Evolutionary conservation across 2,888 invertebrate species (phyloP).

Genomic region (Odontocerum albicorne): DNA sequence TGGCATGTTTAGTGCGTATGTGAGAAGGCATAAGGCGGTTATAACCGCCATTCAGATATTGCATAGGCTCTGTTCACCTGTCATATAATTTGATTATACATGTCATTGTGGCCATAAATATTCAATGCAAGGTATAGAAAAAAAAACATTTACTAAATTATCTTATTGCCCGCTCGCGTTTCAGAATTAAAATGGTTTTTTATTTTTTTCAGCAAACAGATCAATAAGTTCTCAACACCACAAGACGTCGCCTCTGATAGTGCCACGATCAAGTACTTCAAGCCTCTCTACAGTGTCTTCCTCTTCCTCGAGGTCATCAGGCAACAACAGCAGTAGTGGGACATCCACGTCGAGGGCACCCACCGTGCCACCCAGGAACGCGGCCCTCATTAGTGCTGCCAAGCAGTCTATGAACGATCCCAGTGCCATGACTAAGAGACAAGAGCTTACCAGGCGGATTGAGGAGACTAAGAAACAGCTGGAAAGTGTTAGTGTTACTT

Average conservation of each 20-base stretch:
- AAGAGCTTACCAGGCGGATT: slow-evolving; percentile 80
- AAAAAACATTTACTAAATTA: background rate
- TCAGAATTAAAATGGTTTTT: no score
- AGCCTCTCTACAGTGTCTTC: slow-evolving; percentile 38
- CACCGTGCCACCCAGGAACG: slow-evolving; percentile 49
- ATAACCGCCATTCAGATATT: no score
- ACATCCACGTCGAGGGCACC: slow-evolving; percentile 43
- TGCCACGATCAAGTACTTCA: background rate
- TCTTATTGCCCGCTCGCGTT: no score
- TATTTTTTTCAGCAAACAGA: slow-evolving; percentile 49
- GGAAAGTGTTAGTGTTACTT: slow-evolving; percentile 73
- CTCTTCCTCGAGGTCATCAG: background rate
- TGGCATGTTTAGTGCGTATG: no score
- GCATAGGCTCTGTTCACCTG: no score
- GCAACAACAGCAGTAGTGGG: slow-evolving; percentile 43
- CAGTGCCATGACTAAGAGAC: slow-evolving; percentile 66
- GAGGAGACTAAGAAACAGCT: slow-evolving; percentile 84
- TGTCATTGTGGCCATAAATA: no score
- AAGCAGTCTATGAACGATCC: slow-evolving; percentile 61
- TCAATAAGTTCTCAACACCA: slow-evolving; percentile 66
- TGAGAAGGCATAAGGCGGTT: no score
- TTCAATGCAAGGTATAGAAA: no score
- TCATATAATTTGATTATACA: no score
- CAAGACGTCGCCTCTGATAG: slow-evolving; percentile 38
- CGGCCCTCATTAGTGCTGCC: slow-evolving; percentile 57